Evolutionary conservation across 92 coral and sea anemone genomes (phyloP).

Genomic region (Blastomussa wellsi): DNA sequence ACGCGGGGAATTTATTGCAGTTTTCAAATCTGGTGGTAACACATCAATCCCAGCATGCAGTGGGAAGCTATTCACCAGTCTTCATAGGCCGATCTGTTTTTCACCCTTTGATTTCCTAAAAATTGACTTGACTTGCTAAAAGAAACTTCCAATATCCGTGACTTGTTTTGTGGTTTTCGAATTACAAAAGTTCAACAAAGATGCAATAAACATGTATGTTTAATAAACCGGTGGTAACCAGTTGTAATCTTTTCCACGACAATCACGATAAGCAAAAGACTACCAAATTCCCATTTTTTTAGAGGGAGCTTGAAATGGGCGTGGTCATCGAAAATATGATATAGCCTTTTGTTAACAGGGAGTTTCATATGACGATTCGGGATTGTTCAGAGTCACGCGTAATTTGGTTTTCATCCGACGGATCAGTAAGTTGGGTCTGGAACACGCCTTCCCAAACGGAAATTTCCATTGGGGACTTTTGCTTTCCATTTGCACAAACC

Average conservation of each 20-base stretch:
- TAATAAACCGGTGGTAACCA: neutral
- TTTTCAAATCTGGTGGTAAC: no score
- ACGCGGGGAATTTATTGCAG: no score
- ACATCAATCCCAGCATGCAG: no score
- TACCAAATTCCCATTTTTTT: neutral
- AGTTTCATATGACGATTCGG: no score
- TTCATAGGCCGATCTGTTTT: constrained; percentile 2
- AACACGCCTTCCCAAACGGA: no score
- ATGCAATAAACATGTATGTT: constrained; percentile 11
- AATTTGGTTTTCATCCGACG: no score
- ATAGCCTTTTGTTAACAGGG: neutral
- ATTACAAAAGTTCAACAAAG: neutral
- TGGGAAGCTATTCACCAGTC: constrained; percentile 5
- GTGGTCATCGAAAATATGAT: neutral
- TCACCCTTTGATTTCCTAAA: neutral
- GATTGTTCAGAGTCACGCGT: no score
- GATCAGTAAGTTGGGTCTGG: no score
- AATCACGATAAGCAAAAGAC: neutral
- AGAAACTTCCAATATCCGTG: constrained; percentile 1
- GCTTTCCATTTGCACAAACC: no score
- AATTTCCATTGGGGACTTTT: no score
- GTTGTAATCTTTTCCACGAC: neutral
- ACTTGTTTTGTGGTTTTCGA: neutral
- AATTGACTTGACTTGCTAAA: neutral
- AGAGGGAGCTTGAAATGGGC: neutral